phyloP scores from a whole-genome alignment of 92 coral and sea anemone genomes.

The Pocillopora meandrina region DNA sequence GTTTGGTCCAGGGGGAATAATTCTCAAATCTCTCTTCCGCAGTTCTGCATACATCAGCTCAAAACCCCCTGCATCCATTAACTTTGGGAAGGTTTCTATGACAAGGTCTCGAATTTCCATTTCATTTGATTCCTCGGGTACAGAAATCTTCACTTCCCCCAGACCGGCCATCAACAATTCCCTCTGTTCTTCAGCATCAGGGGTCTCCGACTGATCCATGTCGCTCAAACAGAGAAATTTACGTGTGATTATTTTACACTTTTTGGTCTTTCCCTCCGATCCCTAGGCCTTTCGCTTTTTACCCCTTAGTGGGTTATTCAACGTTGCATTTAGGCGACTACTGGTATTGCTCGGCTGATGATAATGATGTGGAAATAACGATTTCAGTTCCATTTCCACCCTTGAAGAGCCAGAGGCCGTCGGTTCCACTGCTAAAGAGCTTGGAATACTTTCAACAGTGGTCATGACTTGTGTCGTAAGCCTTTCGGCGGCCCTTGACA shows the following conservation, averaged over 20 bases:
- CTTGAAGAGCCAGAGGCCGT: no score
- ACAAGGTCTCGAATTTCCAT: slow-evolving; percentile 45
- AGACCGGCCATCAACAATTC: slow-evolving; percentile 54
- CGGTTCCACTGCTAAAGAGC: no score
- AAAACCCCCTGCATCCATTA: slow-evolving; percentile 57
- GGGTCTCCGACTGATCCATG: slow-evolving; percentile 56
- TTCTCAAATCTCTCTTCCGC: slow-evolving; percentile 45
- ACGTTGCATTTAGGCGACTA: background rate
- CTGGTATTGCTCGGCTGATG: background rate
- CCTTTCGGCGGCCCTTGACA: slow-evolving; percentile 26
- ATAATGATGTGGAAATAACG: slow-evolving; percentile 38
- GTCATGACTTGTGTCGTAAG: background rate
- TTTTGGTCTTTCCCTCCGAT: background rate
- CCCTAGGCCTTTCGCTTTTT: background rate
- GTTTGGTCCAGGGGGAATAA: slow-evolving; percentile 48
- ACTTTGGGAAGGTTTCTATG: slow-evolving; percentile 46
- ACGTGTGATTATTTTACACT: slow-evolving; percentile 29
- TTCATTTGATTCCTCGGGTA: slow-evolving; percentile 54
- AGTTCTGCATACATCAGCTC: slow-evolving; percentile 67
- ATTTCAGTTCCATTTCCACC: no score
- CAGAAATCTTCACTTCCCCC: slow-evolving; percentile 47
- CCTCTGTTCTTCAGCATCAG: slow-evolving; percentile 58
- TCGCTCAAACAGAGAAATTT: slow-evolving; percentile 58
- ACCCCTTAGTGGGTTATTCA: slow-evolving; percentile 11
- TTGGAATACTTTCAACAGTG: no score